These are phyloP conservation scores for Cirrhinus molitorella DNA, from an alignment of 2,797 vertebrate genomes.

Conservation along the genomic window DNA sequence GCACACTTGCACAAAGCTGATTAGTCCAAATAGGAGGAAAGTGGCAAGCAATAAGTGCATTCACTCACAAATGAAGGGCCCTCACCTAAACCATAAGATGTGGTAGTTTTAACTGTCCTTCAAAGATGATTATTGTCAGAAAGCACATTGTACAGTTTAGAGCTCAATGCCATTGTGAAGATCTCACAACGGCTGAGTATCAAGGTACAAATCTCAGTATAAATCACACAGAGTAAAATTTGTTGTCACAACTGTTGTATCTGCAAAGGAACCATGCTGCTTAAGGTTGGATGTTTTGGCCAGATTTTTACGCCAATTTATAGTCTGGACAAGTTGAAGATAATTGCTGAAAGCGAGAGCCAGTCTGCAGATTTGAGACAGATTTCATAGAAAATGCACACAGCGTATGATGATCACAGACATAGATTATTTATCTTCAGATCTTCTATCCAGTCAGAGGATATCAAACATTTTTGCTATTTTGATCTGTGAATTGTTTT, in stretches of 20 bases:
- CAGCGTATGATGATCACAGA: too few relatives aligned
- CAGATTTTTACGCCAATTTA: too few relatives aligned
- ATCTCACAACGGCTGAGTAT: neutral
- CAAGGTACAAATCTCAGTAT: too few relatives aligned
- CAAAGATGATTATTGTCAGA: neutral
- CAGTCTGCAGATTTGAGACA: too few relatives aligned
- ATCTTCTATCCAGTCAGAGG: too few relatives aligned
- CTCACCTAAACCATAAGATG: neutral
- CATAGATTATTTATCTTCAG: too few relatives aligned
- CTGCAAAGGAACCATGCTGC: too few relatives aligned
- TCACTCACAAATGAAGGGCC: neutral
- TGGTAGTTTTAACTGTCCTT: neutral
- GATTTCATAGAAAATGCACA: too few relatives aligned
- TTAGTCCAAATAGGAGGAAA: neutral
- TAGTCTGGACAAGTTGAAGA: neutral
- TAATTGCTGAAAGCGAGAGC: neutral
- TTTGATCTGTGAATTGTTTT: too few relatives aligned
- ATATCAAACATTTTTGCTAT: too few relatives aligned
- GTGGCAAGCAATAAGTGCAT: neutral
- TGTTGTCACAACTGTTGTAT: neutral
- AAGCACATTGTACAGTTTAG: neutral
- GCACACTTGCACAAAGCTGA: neutral
- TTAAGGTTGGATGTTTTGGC: too few relatives aligned
- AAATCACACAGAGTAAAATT: neutral
- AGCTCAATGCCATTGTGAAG: too few relatives aligned